Evolutionary conservation across 2,888 invertebrate species (phyloP).

Genomic region (Nymphalis polychloros): DNA sequence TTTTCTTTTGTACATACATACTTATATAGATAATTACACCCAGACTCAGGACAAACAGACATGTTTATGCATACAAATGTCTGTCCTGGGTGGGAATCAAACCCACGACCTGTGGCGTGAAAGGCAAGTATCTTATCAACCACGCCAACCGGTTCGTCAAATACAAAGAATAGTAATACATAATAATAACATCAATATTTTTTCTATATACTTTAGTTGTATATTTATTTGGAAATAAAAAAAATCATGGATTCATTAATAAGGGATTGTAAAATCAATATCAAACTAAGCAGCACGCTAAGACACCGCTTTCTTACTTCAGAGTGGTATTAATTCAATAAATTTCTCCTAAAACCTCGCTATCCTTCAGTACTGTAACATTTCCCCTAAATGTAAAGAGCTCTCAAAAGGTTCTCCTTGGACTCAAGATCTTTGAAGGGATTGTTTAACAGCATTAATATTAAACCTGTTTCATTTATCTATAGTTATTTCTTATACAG

Average conservation of each 20-base stretch:
- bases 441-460: constrained; percentile 21
- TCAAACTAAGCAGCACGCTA: background rate
- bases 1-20: too few species aligned
- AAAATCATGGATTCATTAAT: background rate
- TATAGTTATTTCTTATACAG: background rate
- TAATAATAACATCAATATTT: background rate
- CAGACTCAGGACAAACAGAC: too few species aligned
- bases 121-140: too few species aligned
- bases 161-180: too few species aligned
- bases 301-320: constrained; percentile 1
- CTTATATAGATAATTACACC: too few species aligned
- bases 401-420: constrained; percentile 16
- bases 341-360: constrained; percentile 5
- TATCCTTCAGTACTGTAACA: background rate
- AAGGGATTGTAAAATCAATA: background rate
- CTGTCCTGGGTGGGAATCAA: too few species aligned
- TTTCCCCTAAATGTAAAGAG: constrained; percentile 14
- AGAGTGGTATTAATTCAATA: constrained; percentile 7
- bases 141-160: too few species aligned
- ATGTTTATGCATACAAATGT: too few species aligned
- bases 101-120: too few species aligned
- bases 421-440: constrained; percentile 21
- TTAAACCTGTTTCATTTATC: background rate
- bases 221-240: too few species aligned
- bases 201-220: too few species aligned